These are phyloP conservation scores for Dicerorhinus sumatrensis DNA, from an alignment of 2,113 vertebrate species.

Conservation along the genomic window DNA sequence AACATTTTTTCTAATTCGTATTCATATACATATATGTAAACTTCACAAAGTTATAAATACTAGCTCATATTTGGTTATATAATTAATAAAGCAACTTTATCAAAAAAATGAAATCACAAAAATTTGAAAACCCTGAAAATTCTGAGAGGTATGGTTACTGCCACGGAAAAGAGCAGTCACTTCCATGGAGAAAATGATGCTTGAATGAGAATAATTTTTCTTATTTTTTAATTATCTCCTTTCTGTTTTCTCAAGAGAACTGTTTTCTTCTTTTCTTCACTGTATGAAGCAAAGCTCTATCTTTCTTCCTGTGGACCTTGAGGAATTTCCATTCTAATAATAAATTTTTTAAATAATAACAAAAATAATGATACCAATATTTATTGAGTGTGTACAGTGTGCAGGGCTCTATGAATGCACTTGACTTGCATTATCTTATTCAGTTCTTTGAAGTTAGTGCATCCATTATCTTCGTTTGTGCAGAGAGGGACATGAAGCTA, in stretches of 20 bases:
- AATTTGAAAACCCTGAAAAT: not conserved
- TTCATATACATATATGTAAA: not conserved
- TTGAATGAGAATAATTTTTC: not conserved
- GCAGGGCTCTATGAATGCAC: not conserved
- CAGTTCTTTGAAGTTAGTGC: not conserved
- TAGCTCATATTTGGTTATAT: not conserved
- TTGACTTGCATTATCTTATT: not conserved
- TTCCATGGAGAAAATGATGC: not conserved
- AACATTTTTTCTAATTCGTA: not conserved
- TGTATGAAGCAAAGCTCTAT: not conserved
- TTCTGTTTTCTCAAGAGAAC: not conserved
- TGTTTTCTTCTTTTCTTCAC: not conserved
- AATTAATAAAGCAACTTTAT: constrained; percentile 5
- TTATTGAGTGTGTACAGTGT: not conserved
- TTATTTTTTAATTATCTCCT: not conserved
- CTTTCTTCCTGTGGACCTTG: not conserved
- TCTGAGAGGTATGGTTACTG: not conserved
- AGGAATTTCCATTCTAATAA: constrained; percentile 20
- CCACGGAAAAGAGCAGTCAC: not conserved
- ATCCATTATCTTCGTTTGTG: not conserved
- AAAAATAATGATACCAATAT: not conserved
- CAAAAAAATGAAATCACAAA: not conserved
- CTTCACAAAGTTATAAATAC: not conserved
- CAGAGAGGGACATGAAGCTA: not conserved
- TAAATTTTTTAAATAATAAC: not conserved